These are phyloP conservation scores for Lordiphosa andalusiaca DNA, from an alignment of 2,888 invertebrate genomes.

Conservation along the genomic window DNA sequence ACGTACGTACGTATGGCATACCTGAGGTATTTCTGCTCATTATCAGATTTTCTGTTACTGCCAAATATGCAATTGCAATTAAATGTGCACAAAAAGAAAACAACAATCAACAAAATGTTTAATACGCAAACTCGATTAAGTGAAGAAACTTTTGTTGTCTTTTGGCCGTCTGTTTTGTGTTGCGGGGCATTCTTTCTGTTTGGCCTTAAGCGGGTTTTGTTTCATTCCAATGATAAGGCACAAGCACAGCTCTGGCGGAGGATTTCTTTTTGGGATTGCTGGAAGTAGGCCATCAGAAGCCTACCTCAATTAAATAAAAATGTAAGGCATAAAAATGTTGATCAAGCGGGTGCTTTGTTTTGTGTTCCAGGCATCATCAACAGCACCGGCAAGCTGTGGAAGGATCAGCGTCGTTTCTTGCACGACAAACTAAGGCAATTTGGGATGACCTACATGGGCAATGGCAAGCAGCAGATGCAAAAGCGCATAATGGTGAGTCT, in stretches of 20 bases:
- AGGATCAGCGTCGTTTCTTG: conserved; percentile 92
- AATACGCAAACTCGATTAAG: conserved; percentile 17
- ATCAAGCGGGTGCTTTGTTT: conserved; percentile 4
- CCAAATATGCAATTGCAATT: conserved; percentile 12
- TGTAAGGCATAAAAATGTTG: conserved; percentile 22
- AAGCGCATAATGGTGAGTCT: conserved; percentile 88
- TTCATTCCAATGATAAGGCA: conserved; percentile 41
- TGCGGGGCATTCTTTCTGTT: conserved; percentile 35
- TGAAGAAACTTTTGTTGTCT: conserved; percentile 16
- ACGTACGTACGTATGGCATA: background rate
- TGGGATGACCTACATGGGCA: conserved; percentile 92
- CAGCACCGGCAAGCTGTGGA: conserved; percentile 93
- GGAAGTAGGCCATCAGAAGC: conserved; percentile 38
- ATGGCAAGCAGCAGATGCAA: conserved; percentile 91
- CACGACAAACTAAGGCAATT: conserved; percentile 92
- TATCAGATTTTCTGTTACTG: conserved; percentile 9
- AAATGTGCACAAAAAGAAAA: conserved; percentile 11
- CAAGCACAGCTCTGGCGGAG: conserved; percentile 20
- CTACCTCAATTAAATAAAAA: conserved; percentile 69
- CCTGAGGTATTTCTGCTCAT: conserved; percentile 4
- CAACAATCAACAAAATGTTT: conserved; percentile 11
- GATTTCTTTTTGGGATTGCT: conserved; percentile 15
- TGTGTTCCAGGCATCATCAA: conserved; percentile 89
- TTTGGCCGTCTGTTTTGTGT: conserved; percentile 2
- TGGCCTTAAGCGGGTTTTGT: conserved; percentile 25